Conservation (phyloP, 2,113 vertebrate genomes). For the Microcebus griseorufus region DNA sequence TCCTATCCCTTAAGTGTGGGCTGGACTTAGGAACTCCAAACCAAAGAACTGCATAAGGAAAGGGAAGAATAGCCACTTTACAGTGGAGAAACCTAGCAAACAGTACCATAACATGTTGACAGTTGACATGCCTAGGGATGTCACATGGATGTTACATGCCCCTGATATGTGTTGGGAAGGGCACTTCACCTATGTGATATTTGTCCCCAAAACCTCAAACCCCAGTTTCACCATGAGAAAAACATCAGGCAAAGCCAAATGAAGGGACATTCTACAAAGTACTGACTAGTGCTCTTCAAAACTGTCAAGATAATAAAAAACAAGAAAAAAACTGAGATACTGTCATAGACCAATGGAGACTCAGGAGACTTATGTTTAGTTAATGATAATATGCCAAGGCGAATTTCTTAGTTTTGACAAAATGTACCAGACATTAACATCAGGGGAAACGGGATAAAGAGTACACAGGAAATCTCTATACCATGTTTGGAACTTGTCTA, state of each 20-base stretch:
- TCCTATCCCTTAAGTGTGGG: not conserved
- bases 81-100: not conserved
- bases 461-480: not conserved
- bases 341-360: not conserved
- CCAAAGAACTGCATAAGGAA: not conserved
- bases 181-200: not conserved
- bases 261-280: not conserved
- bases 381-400: not conserved
- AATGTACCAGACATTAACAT: not conserved
- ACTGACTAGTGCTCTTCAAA: not conserved
- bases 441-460: not conserved
- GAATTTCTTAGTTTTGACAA: not conserved
- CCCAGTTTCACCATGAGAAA: not conserved
- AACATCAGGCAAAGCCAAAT: not conserved
- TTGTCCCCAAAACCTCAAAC: not conserved
- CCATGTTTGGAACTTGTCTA: not conserved
- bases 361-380: not conserved
- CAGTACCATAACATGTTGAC: not conserved
- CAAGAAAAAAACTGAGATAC: not conserved
- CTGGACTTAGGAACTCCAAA: not conserved
- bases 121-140: no score
- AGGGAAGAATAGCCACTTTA: not conserved
- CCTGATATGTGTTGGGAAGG: rapidly evolving
- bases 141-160: rapidly evolving
- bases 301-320: not conserved